A percentile compares a stretch with the other conserved stretches of the same genome.
Evolutionary conservation across 2,113 vertebrate species (phyloP).

Genomic region (Apodemus sylvaticus): DNA sequence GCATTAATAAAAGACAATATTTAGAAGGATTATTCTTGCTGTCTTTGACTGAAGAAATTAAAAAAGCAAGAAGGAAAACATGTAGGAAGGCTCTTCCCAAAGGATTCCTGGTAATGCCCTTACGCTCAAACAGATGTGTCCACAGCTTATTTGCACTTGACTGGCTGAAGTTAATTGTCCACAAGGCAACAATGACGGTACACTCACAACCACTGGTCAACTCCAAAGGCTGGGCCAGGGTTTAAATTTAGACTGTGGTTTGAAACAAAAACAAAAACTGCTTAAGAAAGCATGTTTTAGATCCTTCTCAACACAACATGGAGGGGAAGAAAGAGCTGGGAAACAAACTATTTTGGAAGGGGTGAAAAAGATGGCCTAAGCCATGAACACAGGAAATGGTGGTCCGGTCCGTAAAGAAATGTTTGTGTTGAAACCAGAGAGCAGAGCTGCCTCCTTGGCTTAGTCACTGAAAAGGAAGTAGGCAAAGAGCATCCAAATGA

Average conservation of each 20-base stretch:
- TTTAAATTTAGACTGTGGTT: slow-evolving; percentile 72
- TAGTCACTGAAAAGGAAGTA: background rate
- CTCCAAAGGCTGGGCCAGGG: background rate
- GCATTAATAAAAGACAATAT: background rate
- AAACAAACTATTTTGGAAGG: slow-evolving; percentile 71
- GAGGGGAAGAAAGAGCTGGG: slow-evolving; percentile 68
- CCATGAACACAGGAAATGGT: background rate
- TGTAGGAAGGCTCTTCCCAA: background rate
- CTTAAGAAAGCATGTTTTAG: slow-evolving; percentile 65
- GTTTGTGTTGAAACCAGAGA: slow-evolving; percentile 40
- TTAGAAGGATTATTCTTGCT: slow-evolving; percentile 16
- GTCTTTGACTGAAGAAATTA: background rate
- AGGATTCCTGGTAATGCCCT: background rate
- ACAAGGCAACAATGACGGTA: slow-evolving; percentile 33
- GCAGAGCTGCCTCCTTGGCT: background rate
- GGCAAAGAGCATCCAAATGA: background rate
- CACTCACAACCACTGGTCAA: slow-evolving; percentile 26
- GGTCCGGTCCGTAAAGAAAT: background rate
- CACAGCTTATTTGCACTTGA: slow-evolving; percentile 29
- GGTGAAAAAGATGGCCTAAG: slow-evolving; percentile 59
- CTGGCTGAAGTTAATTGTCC: background rate
- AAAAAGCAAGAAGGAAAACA: slow-evolving; percentile 27
- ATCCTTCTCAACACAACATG: slow-evolving; percentile 68
- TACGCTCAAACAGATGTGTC: background rate
- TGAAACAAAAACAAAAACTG: slow-evolving; percentile 63